Evolutionary conservation across 2,888 invertebrate species (phyloP).

Genomic region (Drosophila anomalata): DNA sequence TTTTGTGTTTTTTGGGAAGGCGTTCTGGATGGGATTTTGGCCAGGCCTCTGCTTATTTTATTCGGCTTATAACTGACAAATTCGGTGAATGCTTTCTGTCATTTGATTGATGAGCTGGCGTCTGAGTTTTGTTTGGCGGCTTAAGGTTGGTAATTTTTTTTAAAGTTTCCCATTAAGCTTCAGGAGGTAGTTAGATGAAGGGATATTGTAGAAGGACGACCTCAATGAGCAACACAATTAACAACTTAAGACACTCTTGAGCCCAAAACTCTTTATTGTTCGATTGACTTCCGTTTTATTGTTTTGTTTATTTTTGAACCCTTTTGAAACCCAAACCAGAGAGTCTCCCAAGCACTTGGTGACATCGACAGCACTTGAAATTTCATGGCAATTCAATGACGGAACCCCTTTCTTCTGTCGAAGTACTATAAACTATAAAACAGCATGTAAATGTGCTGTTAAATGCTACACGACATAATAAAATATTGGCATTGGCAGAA

Average conservation of each 20-base stretch:
- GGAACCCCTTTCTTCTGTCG: slow-evolving; percentile 40
- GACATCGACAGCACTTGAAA: slow-evolving; percentile 33
- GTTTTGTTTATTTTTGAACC: slow-evolving; percentile 1
- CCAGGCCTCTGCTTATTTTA: slow-evolving; percentile 31
- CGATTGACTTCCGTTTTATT: background rate
- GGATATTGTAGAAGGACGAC: background rate
- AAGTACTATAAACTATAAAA: slow-evolving; percentile 42
- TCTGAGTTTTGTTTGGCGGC: slow-evolving; percentile 28
- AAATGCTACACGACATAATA: slow-evolving; percentile 63
- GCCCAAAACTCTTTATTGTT: slow-evolving; percentile 7
- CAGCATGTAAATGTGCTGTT: slow-evolving; percentile 75
- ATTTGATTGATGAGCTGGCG: slow-evolving; percentile 72
- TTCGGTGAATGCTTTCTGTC: slow-evolving; percentile 58
- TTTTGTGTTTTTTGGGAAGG: slow-evolving; percentile 28
- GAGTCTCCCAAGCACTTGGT: slow-evolving; percentile 8
- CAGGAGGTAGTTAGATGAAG: slow-evolving; percentile 1
- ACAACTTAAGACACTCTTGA: background rate
- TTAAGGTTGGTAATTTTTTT: background rate
- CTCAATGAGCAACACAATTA: background rate
- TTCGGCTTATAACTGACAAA: slow-evolving; percentile 74
- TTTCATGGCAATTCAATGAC: slow-evolving; percentile 35
- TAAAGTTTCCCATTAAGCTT: slow-evolving; percentile 6
- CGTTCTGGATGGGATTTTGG: slow-evolving; percentile 20
- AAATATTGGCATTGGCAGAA: slow-evolving; percentile 60
- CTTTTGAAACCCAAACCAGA: background rate